Percentiles rank a stretch among this genome's conserved stretches.
Evolutionary conservation across 1,140 invertebrate genomes (phyloP).

Genomic region (Physella acuta): DNA sequence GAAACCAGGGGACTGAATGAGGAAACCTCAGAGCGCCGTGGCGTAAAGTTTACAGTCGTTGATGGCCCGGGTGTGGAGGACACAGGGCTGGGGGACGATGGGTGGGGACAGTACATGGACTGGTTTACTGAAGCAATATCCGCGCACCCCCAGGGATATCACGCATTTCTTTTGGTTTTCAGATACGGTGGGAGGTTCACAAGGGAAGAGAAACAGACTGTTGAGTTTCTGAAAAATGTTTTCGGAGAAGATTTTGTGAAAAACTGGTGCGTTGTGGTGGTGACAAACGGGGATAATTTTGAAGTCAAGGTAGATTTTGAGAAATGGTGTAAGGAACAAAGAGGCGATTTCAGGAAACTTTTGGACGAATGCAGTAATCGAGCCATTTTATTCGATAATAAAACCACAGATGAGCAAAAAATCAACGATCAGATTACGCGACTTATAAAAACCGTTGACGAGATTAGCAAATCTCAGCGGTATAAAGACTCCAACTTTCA

Average conservation of each 20-base stretch:
- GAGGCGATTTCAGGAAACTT: not conserved
- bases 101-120: too few species aligned
- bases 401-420: constrained; percentile 1
- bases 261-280: constrained; percentile 4
- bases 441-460: not conserved
- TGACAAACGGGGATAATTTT: constrained; percentile 14
- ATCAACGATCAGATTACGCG: not conserved
- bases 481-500: too few species aligned
- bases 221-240: not conserved
- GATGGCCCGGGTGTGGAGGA: not conserved
- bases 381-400: too few species aligned
- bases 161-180: constrained; percentile 3
- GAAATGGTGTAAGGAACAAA: constrained; percentile 1
- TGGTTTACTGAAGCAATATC: not conserved
- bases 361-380: not conserved
- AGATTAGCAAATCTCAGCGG: too few species aligned
- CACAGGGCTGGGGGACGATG: not conserved
- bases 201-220: not conserved
- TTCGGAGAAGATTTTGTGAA: constrained; percentile 3
- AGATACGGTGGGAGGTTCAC: not conserved
- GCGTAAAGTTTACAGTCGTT: not conserved
- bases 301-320: not conserved
- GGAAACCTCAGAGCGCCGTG: too few species aligned
- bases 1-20: too few species aligned
- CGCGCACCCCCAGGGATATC: not conserved